phyloP scores from a whole-genome alignment of 2,113 vertebrate species.

The Gorsachius goisagi region DNA sequence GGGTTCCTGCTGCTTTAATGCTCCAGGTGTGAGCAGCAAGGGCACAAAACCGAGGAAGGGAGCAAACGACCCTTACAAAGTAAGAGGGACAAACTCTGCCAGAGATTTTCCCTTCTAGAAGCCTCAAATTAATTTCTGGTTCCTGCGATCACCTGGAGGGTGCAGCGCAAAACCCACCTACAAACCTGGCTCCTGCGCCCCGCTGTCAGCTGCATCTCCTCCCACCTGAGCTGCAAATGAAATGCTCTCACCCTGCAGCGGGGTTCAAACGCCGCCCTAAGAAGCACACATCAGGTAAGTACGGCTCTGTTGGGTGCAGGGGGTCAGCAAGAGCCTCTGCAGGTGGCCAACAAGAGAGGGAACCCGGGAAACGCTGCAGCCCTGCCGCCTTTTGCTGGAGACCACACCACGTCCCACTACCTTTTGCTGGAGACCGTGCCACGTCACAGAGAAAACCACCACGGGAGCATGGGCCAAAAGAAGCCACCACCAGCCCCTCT shows the following conservation, averaged over 20 bases:
- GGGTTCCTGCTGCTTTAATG: background rate
- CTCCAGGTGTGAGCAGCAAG: background rate
- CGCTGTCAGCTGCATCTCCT: background rate
- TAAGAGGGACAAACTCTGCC: background rate
- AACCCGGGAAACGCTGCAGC: background rate
- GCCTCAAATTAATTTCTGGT: background rate
- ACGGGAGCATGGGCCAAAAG: rapidly evolving
- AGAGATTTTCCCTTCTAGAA: background rate
- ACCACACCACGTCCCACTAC: no score
- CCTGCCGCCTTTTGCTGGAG: background rate
- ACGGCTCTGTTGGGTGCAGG: rapidly evolving
- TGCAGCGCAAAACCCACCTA: background rate
- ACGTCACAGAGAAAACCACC: background rate
- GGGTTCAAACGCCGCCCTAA: rapidly evolving
- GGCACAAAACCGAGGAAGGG: rapidly evolving
- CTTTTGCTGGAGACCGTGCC: rapidly evolving
- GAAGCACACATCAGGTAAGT: rapidly evolving
- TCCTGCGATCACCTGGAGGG: rapidly evolving
- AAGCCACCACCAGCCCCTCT: background rate
- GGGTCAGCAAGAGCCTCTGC: background rate
- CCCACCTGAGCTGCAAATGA: background rate
- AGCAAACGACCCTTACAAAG: background rate
- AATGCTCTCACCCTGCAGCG: background rate
- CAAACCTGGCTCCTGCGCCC: background rate
- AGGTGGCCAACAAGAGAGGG: background rate